Base-by-base conservation (phyloP, 2,888 invertebrate genomes). In the Acronicta aceris region DNA sequence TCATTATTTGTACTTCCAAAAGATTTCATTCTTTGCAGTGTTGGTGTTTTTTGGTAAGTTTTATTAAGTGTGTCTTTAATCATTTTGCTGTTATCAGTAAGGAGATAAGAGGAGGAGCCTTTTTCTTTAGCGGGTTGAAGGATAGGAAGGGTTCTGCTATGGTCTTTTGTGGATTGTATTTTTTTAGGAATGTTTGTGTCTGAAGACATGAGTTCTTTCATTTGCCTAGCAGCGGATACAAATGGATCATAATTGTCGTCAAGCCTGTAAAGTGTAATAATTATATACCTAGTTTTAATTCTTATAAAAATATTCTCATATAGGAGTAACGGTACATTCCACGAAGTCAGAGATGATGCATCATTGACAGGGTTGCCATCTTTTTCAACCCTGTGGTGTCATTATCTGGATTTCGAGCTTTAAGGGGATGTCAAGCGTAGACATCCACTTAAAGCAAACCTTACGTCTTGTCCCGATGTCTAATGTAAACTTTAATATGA, bases 121-220 rank as follows among this genome's bases (percentile, higher is more conserved):
- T 91, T 93, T 42, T 93, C 91, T 88, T 91, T 92, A 55, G 85
- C 78, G 54, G 88, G 82, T 71, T 91, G 91, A 53, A 94, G 87
- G 75, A 87, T 86, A 56, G 94, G 94, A 78, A 94, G 92, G 78
- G 93, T 94, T 85, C 89, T 84, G 68, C 83, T 89, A 72, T 86
- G 82, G 80, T 95, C 90, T 91, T 94, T 88, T 82, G 94, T 78
- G 71, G 91, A 88, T 81, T 90, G 89, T 70, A 86, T 68, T 84
- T 90, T 93, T 89, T 92, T 92, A 75, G 94, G 89, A 76, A 94
- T 88, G 84, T 91, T 93, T 57, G 96, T 95, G 75, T 96, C 96
- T 64, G 96, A 96, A 52, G 96, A 96, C 91, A 97, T 96, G 38
- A 98, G 95, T 84, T 98, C 97, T 90, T 97, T 96, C 93, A 98